Conservation (phyloP, 2,113 vertebrate species). For the Oncorhynchus gorbuscha region DNA sequence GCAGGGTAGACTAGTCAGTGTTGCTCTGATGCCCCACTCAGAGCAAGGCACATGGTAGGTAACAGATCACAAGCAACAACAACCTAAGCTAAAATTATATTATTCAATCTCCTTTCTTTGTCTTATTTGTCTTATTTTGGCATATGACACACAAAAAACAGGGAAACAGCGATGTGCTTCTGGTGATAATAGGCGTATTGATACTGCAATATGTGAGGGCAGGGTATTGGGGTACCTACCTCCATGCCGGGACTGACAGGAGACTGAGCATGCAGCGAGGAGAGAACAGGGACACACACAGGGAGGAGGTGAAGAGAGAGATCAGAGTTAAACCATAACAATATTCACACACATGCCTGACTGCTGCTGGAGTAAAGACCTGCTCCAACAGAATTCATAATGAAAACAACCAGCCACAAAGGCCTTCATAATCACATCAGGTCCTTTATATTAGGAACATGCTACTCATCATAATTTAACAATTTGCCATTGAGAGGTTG, state of each 20-base stretch:
- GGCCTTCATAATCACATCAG: conserved; percentile 4
- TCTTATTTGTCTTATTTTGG: background rate
- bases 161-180: background rate
- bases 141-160: background rate
- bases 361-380: background rate
- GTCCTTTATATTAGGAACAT: background rate
- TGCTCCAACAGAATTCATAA: background rate
- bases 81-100: background rate
- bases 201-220: background rate
- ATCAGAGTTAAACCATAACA: background rate
- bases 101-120: no score
- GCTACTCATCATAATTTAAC: background rate
- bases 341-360: no score
- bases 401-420: background rate
- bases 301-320: background rate
- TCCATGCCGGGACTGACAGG: conserved; percentile 88
- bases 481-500: background rate
- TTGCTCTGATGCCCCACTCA: background rate
- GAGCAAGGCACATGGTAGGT: no score
- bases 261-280: conserved; percentile 72
- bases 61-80: background rate
- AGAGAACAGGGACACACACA: conserved; percentile 31
- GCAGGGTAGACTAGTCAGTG: background rate
- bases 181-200: background rate
- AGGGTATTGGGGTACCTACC: conserved; percentile 74